Percentiles rank a stretch among this genome's conserved stretches.
Conservation (phyloP, 2,797 vertebrate species). For the Neosilurus mollespiculum region DNA sequence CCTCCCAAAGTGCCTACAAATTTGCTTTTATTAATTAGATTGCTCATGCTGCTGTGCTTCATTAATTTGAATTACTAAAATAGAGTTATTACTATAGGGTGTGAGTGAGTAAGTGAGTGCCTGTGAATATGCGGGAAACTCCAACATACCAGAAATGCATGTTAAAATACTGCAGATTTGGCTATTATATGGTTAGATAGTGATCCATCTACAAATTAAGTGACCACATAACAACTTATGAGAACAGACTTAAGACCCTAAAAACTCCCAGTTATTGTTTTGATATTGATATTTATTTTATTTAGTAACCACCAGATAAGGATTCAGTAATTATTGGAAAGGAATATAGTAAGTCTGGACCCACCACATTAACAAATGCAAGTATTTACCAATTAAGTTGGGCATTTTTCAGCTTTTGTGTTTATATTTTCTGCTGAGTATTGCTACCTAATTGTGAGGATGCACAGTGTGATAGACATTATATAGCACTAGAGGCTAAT, state of each 20-base stretch:
- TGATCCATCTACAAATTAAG: background rate
- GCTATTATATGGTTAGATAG: background rate
- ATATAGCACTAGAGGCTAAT: too few species aligned
- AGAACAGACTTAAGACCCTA: background rate
- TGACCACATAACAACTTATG: background rate
- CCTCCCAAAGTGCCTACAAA: background rate
- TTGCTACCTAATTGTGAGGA: background rate
- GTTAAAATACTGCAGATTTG: background rate
- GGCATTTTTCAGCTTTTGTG: background rate
- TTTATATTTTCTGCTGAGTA: background rate
- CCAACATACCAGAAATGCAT: background rate
- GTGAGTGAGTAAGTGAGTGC: background rate
- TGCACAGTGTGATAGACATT: background rate
- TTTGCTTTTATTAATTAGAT: conserved; percentile 17
- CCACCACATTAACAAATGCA: background rate
- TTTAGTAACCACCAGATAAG: background rate
- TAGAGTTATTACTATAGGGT: background rate
- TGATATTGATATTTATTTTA: background rate
- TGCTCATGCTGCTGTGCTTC: conserved; percentile 13
- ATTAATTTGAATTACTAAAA: conserved; percentile 21
- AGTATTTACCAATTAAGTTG: background rate
- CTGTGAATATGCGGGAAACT: background rate
- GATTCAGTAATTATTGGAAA: background rate
- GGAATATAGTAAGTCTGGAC: background rate
- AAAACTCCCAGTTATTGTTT: background rate